Base-by-base conservation (phyloP, 2,888 invertebrate genomes). In the Pasiphila rectangulata region DNA sequence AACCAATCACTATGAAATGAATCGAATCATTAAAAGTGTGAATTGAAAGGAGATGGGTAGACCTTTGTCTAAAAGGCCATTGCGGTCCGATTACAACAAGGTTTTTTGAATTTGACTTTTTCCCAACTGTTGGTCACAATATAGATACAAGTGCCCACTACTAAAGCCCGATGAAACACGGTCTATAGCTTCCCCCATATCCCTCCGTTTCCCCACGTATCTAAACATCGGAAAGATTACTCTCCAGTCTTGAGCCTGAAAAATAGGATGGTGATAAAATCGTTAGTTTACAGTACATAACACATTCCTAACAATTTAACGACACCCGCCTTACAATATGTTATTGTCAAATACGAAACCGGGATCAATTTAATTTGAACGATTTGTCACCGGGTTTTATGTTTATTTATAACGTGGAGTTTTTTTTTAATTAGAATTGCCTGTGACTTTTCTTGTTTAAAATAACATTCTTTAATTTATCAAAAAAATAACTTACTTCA, bases 321-420 rank as follows among this genome's bases (percentile, higher is more conserved):
- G 71, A 74, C 61, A 57, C 54, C 57, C 70, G 67, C 56, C 46
- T 61, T 63, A 70, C 75, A 69, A 70, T 82, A 67, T 75, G 75
- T 83, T 79, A 79, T 78, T 80, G 84, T 83, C 84, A n/a, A n/a
- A n/a, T n/a, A 81, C 70, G 75, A 71, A 73, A 67, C 61, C 61
- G 51, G 58, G 70, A 73, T 81, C 79, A 75, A 76, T 79, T 67
- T 75, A 71, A 78, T 80, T 74, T 70, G 64, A 69, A 67, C 77
- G 71, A 78, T 80, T 81, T 78, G 79, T 82, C 75, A 74, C 61
- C 51, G 63, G 63, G 56, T 71, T 64, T 61, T 67, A 45, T 45
- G 61, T 53, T 75, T 81, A 79, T 82, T 76, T 72, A 54, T 62
- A 59, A 46, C 21, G 12, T 12, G 19, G 7, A 1, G 25, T 25